Base-by-base conservation (phyloP, 2,888 invertebrate genomes). In the Protonemura montana region DNA sequence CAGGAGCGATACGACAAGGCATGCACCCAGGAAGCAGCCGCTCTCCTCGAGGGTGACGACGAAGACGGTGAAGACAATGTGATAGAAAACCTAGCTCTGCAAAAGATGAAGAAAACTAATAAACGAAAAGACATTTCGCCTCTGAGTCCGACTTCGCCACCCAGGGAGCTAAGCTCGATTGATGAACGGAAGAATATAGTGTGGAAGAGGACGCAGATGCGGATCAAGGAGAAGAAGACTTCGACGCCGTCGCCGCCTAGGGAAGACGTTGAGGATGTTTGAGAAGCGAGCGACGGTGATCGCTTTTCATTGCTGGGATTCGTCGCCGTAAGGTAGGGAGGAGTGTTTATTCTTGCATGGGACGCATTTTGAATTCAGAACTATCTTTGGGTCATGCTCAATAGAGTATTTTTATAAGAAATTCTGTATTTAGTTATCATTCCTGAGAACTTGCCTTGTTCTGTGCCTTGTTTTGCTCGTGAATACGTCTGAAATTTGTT, bases 1-100 rank as follows among this genome's bases (percentile, higher is more conserved):
- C 91, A 91, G 87, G 90, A 91, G 87, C 91, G 92, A 85, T 92
- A 91, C 88, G 90, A 91, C 86, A 90, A 91, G 85, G 89, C 91
- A 83, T 82, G 35, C 78, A 78, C 26, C 30, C 41, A 28, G 85
- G 13, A 30, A 10, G 29, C n/a, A 0, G 78, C 5, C 16, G 42
- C n/a, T n/a, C 29, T 59, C 7, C 29, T 41, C 30, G 82, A 77
- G 81, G 82, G 27, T 25, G 82, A 82, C 41, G 86, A 29, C 29
- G 86, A 26, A 26, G 42, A 83, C 35, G 82, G 2, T 25, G 78
- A 78, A 78, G 78, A 78, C 26, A 78, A 26, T 78, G 28, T 25
- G 1, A 13, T 27, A 78, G 78, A 3, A 0, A 78, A n/a, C 27
- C 78, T 78, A 16, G 28, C 78, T 7, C 7, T 10, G 78, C 26